Evolutionary conservation across 2,797 vertebrate genomes (phyloP).

Genomic region (Gouania willdenowi): DNA sequence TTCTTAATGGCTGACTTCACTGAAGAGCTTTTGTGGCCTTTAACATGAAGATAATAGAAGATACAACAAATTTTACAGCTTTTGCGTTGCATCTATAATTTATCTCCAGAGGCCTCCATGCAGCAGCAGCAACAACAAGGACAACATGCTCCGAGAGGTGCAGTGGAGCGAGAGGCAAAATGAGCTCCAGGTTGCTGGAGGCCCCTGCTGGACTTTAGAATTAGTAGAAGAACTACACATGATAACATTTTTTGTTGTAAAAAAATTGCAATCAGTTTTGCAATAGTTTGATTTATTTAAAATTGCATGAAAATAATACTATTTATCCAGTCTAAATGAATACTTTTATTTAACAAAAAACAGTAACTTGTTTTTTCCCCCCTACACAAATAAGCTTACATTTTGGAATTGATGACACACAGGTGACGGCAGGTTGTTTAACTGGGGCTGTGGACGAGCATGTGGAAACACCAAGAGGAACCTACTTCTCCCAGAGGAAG

Average conservation of each 20-base stretch:
- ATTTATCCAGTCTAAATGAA: background rate
- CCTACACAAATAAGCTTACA: background rate
- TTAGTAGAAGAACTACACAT: conserved; percentile 16
- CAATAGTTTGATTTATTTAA: background rate
- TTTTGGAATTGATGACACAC: background rate
- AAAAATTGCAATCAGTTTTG: background rate
- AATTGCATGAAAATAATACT: background rate
- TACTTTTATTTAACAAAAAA: background rate
- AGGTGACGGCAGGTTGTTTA: conserved; percentile 52
- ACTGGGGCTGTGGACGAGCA: conserved; percentile 45
- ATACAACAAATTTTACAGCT: conserved; percentile 99
- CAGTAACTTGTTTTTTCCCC: too few relatives aligned
- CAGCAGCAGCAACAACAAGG: conserved; percentile 90
- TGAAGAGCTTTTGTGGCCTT: conserved; percentile 99
- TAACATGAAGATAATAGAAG: conserved; percentile 99
- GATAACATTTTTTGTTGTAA: too few relatives aligned
- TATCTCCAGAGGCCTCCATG: conserved; percentile 76
- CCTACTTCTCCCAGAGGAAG: conserved; percentile 48
- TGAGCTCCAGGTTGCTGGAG: conserved; percentile 45
- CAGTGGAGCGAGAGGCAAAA: conserved; percentile 42
- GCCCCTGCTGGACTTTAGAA: conserved; percentile 28
- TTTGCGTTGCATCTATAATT: conserved; percentile 99
- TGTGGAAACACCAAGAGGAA: conserved; percentile 39
- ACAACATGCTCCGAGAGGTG: conserved; percentile 86
- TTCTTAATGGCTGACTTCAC: conserved; percentile 99